phyloP scores from a whole-genome alignment of 2,113 vertebrate species.

The Trachemys scripta region DNA sequence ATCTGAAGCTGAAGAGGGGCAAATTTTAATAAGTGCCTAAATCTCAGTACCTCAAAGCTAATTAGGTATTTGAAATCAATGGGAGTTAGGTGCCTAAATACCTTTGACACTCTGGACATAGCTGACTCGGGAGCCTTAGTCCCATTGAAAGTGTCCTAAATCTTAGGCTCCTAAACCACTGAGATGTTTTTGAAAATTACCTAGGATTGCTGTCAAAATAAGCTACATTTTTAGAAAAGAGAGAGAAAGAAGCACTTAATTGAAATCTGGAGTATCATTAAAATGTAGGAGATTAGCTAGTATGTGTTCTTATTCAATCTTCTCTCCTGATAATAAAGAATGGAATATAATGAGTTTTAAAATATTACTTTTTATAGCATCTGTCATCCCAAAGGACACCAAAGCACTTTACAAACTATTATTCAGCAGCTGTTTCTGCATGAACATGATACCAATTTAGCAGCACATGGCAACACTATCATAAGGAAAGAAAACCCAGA shows the following conservation, averaged over 20 bases:
- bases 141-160: neutral
- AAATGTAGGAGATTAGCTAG: neutral
- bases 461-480: neutral
- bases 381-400: neutral
- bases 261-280: neutral
- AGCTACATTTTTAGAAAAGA: neutral
- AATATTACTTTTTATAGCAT: neutral
- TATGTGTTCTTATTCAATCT: conserved; percentile 23
- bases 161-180: neutral
- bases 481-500: conserved; percentile 11
- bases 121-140: neutral
- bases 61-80: neutral
- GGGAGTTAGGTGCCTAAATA: neutral
- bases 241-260: neutral
- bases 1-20: accelerated
- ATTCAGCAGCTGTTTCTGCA: neutral
- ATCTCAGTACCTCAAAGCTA: neutral
- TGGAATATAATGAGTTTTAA: neutral
- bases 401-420: conserved; percentile 1
- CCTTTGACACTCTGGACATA: neutral
- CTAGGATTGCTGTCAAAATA: neutral
- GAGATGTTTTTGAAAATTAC: neutral
- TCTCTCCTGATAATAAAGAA: neutral
- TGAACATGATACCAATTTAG: neutral
- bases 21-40: neutral